These are phyloP conservation scores for Syngnathus rostellatus DNA, from an alignment of 2,797 vertebrate genomes.

Conservation along the genomic window DNA sequence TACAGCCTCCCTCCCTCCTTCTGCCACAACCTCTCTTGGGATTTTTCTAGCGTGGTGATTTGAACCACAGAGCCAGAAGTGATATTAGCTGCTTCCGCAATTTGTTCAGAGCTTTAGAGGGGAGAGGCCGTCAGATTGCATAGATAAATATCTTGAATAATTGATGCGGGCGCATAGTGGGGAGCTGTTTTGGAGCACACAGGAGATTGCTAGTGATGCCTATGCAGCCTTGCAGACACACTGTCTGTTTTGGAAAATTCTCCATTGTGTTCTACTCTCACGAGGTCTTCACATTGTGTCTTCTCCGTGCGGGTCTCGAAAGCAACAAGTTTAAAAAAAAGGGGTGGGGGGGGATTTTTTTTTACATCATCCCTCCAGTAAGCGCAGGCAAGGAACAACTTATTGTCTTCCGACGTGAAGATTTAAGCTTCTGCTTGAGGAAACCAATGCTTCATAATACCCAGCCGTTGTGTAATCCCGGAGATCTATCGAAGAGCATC, in stretches of 20 bases:
- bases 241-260: slow-evolving; percentile 41
- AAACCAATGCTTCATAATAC: slow-evolving; percentile 52
- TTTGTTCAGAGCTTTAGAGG: slow-evolving; percentile 60
- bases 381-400: slow-evolving; percentile 3
- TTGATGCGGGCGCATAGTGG: slow-evolving; percentile 60
- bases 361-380: background rate
- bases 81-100: slow-evolving; percentile 55
- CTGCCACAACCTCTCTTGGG: slow-evolving; percentile 15
- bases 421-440: slow-evolving; percentile 39
- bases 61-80: slow-evolving; percentile 47
- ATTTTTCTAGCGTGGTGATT: slow-evolving; percentile 31
- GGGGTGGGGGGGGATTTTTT: slow-evolving; percentile 13
- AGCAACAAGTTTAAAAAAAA: slow-evolving; percentile 17
- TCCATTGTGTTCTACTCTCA: slow-evolving; percentile 33
- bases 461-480: slow-evolving; percentile 42
- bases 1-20: slow-evolving; percentile 22
- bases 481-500: slow-evolving; percentile 46
- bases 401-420: slow-evolving; percentile 27
- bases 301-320: slow-evolving; percentile 22
- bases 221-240: slow-evolving; percentile 39
- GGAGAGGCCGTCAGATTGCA: slow-evolving; percentile 67
- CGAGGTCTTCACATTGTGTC: slow-evolving; percentile 33
- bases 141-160: slow-evolving; percentile 74
- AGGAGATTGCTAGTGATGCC: slow-evolving; percentile 35
- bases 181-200: slow-evolving; percentile 55